These are phyloP conservation scores for Plumapathes pennacea DNA, from an alignment of 92 coral and sea anemone genomes.

Conservation along the genomic window DNA sequence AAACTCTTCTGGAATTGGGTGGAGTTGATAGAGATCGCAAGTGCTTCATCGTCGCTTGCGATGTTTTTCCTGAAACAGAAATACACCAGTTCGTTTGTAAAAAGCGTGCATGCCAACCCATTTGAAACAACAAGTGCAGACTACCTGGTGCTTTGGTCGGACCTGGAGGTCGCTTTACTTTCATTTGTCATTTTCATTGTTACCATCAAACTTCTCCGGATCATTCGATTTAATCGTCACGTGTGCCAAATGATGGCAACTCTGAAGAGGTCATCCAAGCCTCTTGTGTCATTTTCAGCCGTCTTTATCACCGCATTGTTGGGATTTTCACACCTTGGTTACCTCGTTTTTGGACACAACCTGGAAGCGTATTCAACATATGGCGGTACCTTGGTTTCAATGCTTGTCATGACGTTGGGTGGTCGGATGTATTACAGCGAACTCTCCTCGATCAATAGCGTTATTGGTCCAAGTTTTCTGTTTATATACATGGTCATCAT, in stretches of 20 bases:
- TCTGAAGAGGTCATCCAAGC: constrained; percentile 39
- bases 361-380: constrained; percentile 58
- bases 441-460: constrained; percentile 27
- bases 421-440: constrained; percentile 48
- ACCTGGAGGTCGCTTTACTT: not conserved
- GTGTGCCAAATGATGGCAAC: constrained; percentile 61
- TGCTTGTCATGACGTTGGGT: constrained; percentile 49
- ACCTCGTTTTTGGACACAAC: constrained; percentile 54
- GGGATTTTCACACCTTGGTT: constrained; percentile 63
- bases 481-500: constrained; percentile 42
- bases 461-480: constrained; percentile 46
- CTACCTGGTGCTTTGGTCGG: constrained; percentile 11
- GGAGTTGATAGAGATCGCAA: constrained; percentile 20
- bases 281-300: constrained; percentile 37
- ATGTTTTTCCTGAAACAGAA: constrained; percentile 26
- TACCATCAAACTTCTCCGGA: constrained; percentile 9
- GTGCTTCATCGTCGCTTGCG: constrained; percentile 15
- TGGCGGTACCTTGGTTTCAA: constrained; percentile 40
- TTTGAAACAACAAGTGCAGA: constrained; percentile 9
- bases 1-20: constrained; percentile 54
- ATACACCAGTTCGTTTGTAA: constrained; percentile 19
- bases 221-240: constrained; percentile 15
- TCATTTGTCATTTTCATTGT: constrained; percentile 6
- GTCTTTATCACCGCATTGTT: constrained; percentile 39
- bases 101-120: constrained; percentile 26